These are phyloP conservation scores for Pentamera pediparva DNA, from an alignment of 53 echinoderm and acorn worm species.

Conservation along the genomic window DNA sequence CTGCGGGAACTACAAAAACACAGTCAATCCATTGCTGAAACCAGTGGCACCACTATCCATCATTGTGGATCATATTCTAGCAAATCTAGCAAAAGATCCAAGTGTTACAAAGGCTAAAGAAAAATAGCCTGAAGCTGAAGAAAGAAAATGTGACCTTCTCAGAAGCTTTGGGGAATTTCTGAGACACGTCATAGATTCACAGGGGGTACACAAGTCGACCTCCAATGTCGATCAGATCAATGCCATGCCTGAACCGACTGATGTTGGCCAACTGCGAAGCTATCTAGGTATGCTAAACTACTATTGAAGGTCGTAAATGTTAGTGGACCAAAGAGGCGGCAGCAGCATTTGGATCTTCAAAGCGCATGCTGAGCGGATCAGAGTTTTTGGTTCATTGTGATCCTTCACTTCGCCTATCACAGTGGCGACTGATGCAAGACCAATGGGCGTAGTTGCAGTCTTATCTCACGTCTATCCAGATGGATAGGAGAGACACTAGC, in stretches of 20 bases:
- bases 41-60: slow-evolving; percentile 50
- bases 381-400: slow-evolving; percentile 48
- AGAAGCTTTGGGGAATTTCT: slow-evolving; percentile 34
- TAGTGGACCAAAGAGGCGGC: slow-evolving; percentile 32
- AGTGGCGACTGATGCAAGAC: slow-evolving; percentile 45
- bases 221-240: slow-evolving; percentile 39
- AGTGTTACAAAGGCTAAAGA: slow-evolving; percentile 23
- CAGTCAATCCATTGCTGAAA: slow-evolving; percentile 43
- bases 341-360: slow-evolving; percentile 25
- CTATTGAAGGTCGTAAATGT: slow-evolving; percentile 20
- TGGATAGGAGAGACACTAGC: slow-evolving; percentile 27
- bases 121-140: slow-evolving; percentile 25
- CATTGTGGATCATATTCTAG: slow-evolving; percentile 58
- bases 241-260: slow-evolving; percentile 20
- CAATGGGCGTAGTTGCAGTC: slow-evolving; percentile 33
- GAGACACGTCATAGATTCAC: slow-evolving; percentile 40
- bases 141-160: slow-evolving; percentile 37
- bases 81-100: no score
- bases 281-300: slow-evolving; percentile 41
- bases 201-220: slow-evolving; percentile 33
- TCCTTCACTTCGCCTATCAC: slow-evolving; percentile 30
- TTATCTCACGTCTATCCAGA: slow-evolving; percentile 11
- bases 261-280: slow-evolving; percentile 25
- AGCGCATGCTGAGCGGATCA: slow-evolving; percentile 30
- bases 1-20: slow-evolving; percentile 57